These are phyloP conservation scores for Micrastur ruficollis DNA, from an alignment of 2,797 vertebrate genomes.

Conservation along the genomic window DNA sequence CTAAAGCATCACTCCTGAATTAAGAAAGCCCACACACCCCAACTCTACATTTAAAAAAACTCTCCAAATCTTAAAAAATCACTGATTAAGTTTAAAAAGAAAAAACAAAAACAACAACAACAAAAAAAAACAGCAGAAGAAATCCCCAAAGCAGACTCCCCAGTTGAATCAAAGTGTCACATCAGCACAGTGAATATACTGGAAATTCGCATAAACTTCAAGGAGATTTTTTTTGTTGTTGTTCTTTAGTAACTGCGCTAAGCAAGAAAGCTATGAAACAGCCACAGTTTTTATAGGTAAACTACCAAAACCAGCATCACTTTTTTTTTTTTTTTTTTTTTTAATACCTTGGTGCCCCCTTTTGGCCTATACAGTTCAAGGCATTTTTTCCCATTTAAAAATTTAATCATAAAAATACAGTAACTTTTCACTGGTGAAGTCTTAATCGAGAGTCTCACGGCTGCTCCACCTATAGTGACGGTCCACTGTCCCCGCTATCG, in stretches of 20 bases:
- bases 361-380: constrained; percentile 84
- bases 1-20: neutral
- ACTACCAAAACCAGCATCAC: neutral
- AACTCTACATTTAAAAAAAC: neutral
- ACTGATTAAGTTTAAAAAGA: neutral
- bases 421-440: constrained; percentile 68
- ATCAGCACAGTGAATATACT: neutral
- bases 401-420: constrained; percentile 53
- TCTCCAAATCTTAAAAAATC: neutral
- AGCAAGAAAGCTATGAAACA: neutral
- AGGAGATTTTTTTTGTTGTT: neutral
- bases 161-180: neutral
- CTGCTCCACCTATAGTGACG: constrained; percentile 38
- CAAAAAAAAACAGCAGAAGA: neutral
- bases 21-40: neutral
- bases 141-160: neutral
- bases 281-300: neutral
- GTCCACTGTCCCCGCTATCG: constrained; percentile 24
- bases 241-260: neutral
- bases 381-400: constrained; percentile 33
- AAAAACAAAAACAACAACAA: neutral
- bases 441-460: constrained; percentile 38
- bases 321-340: constrained; percentile 5
- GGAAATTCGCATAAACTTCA: neutral
- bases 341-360: constrained; percentile 89